Evolutionary conservation across 2,113 vertebrate genomes (phyloP), one percentile per base, ranked within the genome.

Genomic region (Eidolon helvum): DNA sequence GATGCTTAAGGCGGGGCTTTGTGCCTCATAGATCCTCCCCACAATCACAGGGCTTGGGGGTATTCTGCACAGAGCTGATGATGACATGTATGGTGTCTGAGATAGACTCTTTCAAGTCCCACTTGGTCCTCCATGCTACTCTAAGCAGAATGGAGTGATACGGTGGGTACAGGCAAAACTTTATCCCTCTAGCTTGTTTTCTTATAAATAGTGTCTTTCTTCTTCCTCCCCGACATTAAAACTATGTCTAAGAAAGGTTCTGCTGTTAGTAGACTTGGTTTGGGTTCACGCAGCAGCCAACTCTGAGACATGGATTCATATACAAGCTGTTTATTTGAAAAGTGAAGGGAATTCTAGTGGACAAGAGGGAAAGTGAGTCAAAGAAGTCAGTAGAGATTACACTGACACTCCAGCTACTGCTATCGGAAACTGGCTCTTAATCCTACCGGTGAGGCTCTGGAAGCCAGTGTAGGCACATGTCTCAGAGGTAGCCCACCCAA

Each of bases 161-260:
- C 2, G 2, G 18, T 68, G 4, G 11, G 6, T 9, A 11, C 4
- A 45, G 78, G 9, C 2, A 7, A 7, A 28, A 71, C 5, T 35
- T 15, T 6, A 63, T 14, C 14, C 24, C 28, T 30, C 10, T 38
- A 38, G 30, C 38, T 77, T 59, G 48, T 22, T 66, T 57, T 28
- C 35, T 35, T n/a, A 4, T 7, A 40, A 68, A 57, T 48, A 59
- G 75, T 10, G 40, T 26, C 75, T 63, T 50, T 30, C 71, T 33
- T 72, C 78, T 84, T 50, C 48, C 22, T 57, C 28, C 40, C 35
- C 5, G 22, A 10, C 4, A 7, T 15, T 63, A 77, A 68, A 92
- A 21, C 10, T 5, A 50, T 35, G 35, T 43, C 77, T 38, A 55
- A 6, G 19, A n/a, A 55, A 88, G 9, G 2, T 18, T 48, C 53